Percentiles rank a stretch among this genome's conserved stretches.
Conservation (phyloP, 2,113 vertebrate species). For the Lepidiolamprologus cunningtoni region DNA sequence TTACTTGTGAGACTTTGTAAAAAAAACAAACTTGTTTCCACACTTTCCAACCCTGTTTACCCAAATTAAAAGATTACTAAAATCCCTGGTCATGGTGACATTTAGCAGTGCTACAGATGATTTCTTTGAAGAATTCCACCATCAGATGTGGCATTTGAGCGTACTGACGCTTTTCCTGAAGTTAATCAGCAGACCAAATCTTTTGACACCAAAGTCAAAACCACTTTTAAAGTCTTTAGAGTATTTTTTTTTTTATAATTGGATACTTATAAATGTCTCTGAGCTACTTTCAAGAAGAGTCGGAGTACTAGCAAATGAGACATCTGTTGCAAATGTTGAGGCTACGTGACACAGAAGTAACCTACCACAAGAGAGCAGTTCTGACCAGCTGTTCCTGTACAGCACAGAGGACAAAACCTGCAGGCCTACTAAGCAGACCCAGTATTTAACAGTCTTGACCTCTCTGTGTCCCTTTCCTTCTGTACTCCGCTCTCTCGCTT, state of each 20-base stretch:
- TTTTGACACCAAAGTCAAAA: not conserved
- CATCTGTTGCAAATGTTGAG: not conserved
- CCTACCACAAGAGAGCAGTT: not conserved
- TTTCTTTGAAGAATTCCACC: slow-evolving; percentile 3
- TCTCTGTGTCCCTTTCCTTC: not conserved
- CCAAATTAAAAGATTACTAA: slow-evolving; percentile 36
- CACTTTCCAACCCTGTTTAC: slow-evolving; percentile 2
- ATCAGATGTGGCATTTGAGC: slow-evolving; percentile 38
- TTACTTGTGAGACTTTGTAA: not conserved
- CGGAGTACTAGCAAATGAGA: not conserved
- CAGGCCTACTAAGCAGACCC: not conserved
- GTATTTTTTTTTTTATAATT: not conserved
- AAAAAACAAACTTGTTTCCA: not conserved
- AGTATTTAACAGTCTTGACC: slow-evolving; percentile 32
- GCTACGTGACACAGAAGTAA: not conserved
- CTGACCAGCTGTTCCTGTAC: not conserved
- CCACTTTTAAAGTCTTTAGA: not conserved
- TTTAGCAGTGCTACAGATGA: slow-evolving; percentile 2
- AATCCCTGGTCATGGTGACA: slow-evolving; percentile 26
- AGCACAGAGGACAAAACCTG: slow-evolving; percentile 10
- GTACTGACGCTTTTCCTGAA: slow-evolving; percentile 13
- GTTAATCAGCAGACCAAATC: slow-evolving; percentile 22
- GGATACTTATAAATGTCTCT: not conserved
- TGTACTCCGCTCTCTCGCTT: not conserved
- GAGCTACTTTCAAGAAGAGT: not conserved